Percentiles rank a stretch among this genome's conserved stretches.
Conservation (phyloP, 2,113 vertebrate genomes). For the Acrocephalus arundinaceus region DNA sequence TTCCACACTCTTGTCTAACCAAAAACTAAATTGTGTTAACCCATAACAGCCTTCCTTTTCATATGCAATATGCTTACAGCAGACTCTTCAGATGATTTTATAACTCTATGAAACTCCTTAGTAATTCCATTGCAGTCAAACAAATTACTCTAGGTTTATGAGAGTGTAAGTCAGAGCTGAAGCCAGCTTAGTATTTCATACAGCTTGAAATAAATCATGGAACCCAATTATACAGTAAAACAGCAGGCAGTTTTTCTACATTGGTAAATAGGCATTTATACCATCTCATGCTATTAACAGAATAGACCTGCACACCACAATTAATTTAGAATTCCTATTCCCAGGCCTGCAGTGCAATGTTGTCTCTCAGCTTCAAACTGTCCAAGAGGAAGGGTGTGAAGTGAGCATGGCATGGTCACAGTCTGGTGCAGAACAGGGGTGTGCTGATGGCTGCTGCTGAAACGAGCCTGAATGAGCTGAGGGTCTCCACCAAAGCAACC, state of each 20-base stretch:
- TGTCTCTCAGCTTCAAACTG: not conserved
- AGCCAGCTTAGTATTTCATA: slow-evolving; percentile 1
- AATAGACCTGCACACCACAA: not conserved
- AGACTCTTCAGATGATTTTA: not conserved
- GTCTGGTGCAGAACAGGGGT: not conserved
- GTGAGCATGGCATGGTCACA: not conserved
- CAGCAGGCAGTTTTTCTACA: not conserved
- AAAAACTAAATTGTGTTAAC: too few relatives aligned
- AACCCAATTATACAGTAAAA: not conserved
- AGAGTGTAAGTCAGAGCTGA: not conserved
- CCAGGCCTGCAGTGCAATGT: not conserved
- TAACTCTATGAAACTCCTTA: not conserved
- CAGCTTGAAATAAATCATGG: not conserved
- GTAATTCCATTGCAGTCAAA: slow-evolving; percentile 14
- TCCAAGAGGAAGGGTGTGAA: not conserved
- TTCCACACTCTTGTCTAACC: too few relatives aligned
- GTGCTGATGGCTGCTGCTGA: not conserved
- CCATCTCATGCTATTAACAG: not conserved
- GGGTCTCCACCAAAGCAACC: not conserved
- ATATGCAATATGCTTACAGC: not conserved
- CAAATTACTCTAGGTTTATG: slow-evolving; percentile 23
- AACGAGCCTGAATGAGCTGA: not conserved
- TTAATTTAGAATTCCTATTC: not conserved
- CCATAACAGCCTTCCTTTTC: not conserved
- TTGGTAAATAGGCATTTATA: not conserved